Conservation (phyloP, 2,113 vertebrate genomes). For the Lutjanus erythropterus region DNA sequence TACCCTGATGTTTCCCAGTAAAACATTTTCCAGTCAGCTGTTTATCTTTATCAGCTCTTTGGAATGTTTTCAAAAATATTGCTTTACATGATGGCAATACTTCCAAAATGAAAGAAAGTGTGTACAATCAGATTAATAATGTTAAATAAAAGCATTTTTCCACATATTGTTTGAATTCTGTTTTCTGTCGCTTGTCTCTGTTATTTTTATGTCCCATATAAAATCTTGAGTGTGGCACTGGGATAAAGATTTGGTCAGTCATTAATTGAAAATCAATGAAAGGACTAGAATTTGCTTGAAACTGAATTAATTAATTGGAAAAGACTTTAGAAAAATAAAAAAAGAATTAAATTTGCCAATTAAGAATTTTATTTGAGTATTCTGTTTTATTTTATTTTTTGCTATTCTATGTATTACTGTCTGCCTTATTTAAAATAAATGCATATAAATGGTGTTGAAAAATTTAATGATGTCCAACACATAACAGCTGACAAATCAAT, state of each 20-base stretch:
- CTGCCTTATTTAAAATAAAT: no score
- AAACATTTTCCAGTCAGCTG: constrained; percentile 1
- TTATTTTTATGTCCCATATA: background rate
- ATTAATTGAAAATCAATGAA: background rate
- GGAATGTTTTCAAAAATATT: background rate
- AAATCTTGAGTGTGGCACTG: background rate
- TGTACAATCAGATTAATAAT: constrained; percentile 28
- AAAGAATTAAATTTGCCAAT: no score
- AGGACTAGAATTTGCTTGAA: background rate
- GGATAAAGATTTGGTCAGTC: background rate
- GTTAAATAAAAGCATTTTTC: constrained; percentile 58
- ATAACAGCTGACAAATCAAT: no score
- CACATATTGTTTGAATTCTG: background rate
- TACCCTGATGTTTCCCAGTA: background rate
- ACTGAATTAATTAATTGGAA: background rate
- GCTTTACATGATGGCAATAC: constrained; percentile 29
- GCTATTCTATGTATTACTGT: no score
- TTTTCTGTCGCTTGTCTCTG: background rate
- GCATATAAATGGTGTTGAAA: no score
- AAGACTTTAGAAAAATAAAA: no score
- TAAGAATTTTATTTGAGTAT: no score
- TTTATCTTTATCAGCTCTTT: background rate
- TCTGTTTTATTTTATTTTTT: no score
- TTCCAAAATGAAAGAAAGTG: background rate
- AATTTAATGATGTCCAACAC: no score